These are phyloP conservation scores for Agrochola macilenta DNA, from an alignment of 2,888 invertebrate species.

Conservation along the genomic window DNA sequence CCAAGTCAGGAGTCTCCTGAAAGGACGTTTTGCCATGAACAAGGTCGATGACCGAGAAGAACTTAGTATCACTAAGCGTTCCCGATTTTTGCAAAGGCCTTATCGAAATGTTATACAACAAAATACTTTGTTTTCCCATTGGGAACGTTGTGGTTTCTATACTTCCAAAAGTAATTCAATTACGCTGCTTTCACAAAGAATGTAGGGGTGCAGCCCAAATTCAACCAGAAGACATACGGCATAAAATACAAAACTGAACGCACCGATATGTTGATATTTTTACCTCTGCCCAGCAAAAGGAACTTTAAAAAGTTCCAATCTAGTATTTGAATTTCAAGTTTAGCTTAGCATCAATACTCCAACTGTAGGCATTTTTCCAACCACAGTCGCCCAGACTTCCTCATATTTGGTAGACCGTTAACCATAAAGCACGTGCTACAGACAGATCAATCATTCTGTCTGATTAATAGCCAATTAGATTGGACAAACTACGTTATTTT, in stretches of 20 bases:
- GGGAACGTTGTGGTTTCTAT: background rate
- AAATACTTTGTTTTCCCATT: too few species aligned
- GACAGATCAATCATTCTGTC: constrained; percentile 27
- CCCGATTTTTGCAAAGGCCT: too few species aligned
- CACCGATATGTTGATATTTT: background rate
- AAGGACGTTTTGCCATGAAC: background rate
- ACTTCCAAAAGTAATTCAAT: background rate
- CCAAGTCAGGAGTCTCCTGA: background rate
- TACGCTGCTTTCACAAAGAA: background rate
- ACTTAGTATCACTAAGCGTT: background rate
- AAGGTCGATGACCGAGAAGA: background rate
- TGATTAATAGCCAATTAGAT: constrained; percentile 28
- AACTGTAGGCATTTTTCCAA: constrained; percentile 47
- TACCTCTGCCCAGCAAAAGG: background rate
- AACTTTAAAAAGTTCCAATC: background rate
- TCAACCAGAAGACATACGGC: too few species aligned
- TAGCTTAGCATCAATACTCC: background rate
- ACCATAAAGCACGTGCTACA: background rate
- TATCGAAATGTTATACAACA: too few species aligned
- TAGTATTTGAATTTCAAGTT: background rate
- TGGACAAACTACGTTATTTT: constrained; percentile 14
- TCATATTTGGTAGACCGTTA: constrained; percentile 28
- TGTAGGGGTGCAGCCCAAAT: background rate
- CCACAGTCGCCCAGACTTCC: constrained; percentile 26
- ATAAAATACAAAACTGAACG: too few species aligned